Base-by-base conservation (phyloP, 1,140 invertebrate genomes). In the Atta colombica region DNA sequence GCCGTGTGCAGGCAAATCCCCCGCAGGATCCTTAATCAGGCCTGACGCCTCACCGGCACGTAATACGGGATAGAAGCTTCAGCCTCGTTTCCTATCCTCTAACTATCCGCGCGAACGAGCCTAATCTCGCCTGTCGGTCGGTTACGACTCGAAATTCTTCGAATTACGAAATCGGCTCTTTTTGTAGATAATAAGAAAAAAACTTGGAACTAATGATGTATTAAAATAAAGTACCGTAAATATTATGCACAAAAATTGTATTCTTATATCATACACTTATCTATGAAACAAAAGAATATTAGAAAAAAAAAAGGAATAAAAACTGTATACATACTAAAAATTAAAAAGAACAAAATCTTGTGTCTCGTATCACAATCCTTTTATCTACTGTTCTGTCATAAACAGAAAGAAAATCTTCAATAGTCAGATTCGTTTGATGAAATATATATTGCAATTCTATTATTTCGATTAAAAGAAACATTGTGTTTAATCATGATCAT, bases 21-120 rank as follows among this genome's bases (percentile, higher is more conserved):
- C 68, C 63, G 72, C 86, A 86, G 82, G 86, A 87, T 77, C 86
- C 81, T 87, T 87, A 87, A 87, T 87, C 86, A 89, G 86, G 58
- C 86, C 45, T 49, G 80, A 84, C 80, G 88, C 88, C 77, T 89
- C 61, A 31, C 80, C 87, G 86, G 86, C 88, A 89, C 86, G 88
- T 89, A 89, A 89, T 88, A 78, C 88, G 78, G 78, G 63, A 55
- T 87, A 85, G 81, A 58, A 85, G 49, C 72, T 55, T 65, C 82
- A 85, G n/a, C 55, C 49, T 21, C 71, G 60, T 85, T 53, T 75
- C 58, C 71, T 87, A 85, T 78, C 80, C 21, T 77, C 60, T 45
- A 85, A 66, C 82, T 39, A 85, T 85, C 25, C 68, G 60, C 58
- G 71, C 45, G 58, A 74, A 60, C 69, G 39, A 75, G 55, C 55